Conservation (phyloP, 2,797 vertebrate species). For the Phyllotis vaccarum region DNA sequence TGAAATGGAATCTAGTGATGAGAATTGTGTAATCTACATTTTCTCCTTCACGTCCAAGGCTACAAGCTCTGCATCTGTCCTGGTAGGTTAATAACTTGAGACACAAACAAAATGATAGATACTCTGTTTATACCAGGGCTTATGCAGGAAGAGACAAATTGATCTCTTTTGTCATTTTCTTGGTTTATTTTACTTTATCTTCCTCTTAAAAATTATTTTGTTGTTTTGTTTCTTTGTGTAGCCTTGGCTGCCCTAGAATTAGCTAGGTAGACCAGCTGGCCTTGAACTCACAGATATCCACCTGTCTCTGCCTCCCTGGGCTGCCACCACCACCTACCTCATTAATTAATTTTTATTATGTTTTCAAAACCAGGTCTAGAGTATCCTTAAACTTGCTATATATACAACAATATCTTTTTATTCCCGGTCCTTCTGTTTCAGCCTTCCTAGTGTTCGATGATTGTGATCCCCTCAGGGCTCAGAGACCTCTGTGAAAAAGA, state of each 20-base stretch:
- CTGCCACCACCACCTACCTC: too few relatives aligned
- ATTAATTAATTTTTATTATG: too few relatives aligned
- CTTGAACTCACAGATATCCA: too few relatives aligned
- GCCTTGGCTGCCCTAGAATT: too few relatives aligned
- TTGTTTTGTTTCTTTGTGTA: too few relatives aligned
- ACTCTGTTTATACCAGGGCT: not conserved
- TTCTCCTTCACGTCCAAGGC: not conserved
- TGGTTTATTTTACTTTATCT: not conserved
- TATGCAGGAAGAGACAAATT: not conserved
- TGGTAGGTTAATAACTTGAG: not conserved
- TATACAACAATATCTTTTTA: too few relatives aligned
- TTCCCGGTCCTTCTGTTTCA: too few relatives aligned
- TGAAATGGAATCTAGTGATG: too few relatives aligned
- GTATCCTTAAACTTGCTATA: too few relatives aligned
- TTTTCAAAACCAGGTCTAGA: too few relatives aligned
- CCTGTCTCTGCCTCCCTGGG: too few relatives aligned
- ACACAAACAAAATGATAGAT: not conserved
- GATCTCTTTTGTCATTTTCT: conserved; percentile 42
- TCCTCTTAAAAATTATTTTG: not conserved
- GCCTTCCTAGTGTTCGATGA: too few relatives aligned
- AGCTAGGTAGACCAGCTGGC: not conserved
- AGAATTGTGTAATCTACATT: not conserved
- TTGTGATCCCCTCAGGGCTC: not conserved
- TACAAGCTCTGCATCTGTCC: not conserved
- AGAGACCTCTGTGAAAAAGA: not conserved